Base-by-base conservation (phyloP, 1,140 invertebrate species). In the Conopomorpha cramerella region DNA sequence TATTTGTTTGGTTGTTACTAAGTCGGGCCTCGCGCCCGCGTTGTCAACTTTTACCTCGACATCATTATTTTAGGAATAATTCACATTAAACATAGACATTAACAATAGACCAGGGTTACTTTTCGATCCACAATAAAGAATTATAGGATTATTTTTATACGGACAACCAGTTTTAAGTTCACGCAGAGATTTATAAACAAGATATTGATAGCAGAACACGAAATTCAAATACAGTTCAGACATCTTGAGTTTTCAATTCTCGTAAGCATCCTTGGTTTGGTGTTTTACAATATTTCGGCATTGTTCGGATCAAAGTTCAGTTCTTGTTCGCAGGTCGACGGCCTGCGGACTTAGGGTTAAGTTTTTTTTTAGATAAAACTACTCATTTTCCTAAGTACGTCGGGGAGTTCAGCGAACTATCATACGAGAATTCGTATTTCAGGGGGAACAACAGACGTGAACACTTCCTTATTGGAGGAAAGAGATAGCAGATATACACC, bases 81-180 rank as follows among this genome's bases (percentile, higher is more conserved):
- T 70, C 72, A 68, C 59, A 49, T 70, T 74, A 74, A 74, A 63
- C 70, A 74, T 72, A 72, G 67, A 47, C 39, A 57, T 68, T 76
- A 76, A 68, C 67, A 76, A 76, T 76, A 76, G 67, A 70, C 66
- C 71, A 72, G 67, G 67, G 67, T 76, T 76, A 71, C 64, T 76
- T 76, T 76, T 72, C 71, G 71, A 76, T 72, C 67, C 65, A 72
- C 63, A 70, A 26, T 34, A 30, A 29, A 17, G 68, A 51, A 60
- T 59, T 59, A 67, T 55, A 61, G 46, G 2, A 58, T 74, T 76
- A 76, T 72, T 76, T 76, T 76, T 76, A 68, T 72, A 76, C 67
- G 56, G 62, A 76, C 58, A 76, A 56, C 71, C 71, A 64, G 71
- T 70, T 72, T 67, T 76, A 47, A 49, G 59, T 76, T 76, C 65